phyloP scores from a whole-genome alignment of 2,113 vertebrate species.

The Coryphaenoides rupestris region DNA sequence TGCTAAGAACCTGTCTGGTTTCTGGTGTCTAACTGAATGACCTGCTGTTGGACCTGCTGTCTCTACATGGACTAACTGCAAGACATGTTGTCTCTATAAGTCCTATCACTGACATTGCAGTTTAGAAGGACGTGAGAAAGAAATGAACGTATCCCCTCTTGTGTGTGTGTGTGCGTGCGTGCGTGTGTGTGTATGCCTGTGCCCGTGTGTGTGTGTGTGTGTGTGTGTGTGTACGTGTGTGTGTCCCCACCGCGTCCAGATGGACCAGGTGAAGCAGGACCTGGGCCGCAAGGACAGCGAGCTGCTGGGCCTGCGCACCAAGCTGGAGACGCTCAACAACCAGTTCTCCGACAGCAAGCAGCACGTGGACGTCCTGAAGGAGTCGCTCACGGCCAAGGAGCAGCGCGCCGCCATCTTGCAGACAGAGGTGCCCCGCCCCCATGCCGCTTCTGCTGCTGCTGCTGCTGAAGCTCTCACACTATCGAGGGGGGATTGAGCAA shows the following conservation, averaged over 20 bases:
- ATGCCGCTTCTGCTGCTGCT: neutral
- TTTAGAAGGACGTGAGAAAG: too few relatives aligned
- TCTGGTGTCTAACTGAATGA: too few relatives aligned
- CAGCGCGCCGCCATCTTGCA: conserved; percentile 94
- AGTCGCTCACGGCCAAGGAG: conserved; percentile 96
- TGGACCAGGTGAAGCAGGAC: conserved; percentile 95
- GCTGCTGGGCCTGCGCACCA: conserved; percentile 89
- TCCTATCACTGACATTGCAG: too few relatives aligned
- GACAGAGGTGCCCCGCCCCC: conserved; percentile 86
- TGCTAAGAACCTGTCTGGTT: too few relatives aligned
- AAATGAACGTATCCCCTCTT: too few relatives aligned
- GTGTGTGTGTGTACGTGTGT: neutral
- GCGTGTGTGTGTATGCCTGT: neutral
- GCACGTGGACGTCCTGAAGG: conserved; percentile 94
- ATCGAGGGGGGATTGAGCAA: too few relatives aligned
- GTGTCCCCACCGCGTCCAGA: conserved; percentile 62
- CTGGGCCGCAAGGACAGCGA: conserved; percentile 94
- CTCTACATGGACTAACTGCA: too few relatives aligned
- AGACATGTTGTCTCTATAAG: too few relatives aligned
- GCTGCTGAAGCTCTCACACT: too few relatives aligned
- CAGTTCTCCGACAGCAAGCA: conserved; percentile 98
- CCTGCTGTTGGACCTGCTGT: too few relatives aligned
- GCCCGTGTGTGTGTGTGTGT: neutral
- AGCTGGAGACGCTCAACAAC: conserved; percentile 92
- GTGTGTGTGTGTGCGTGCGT: too few relatives aligned